Evolutionary conservation across 2,888 invertebrate species (phyloP).

Genomic region (Antheraea assamensis): DNA sequence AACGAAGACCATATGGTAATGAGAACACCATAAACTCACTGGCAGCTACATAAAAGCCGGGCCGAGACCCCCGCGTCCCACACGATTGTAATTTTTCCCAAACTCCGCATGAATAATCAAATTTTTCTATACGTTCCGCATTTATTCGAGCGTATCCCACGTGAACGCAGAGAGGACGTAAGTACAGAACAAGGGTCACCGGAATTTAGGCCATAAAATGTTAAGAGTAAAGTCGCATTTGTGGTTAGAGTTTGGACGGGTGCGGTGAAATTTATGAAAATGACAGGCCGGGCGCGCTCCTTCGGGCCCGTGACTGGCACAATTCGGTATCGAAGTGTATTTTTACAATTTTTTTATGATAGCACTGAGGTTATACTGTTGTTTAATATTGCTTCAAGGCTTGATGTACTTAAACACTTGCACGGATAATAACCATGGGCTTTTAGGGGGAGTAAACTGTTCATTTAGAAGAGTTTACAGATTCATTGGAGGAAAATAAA

Average conservation of each 20-base stretch:
- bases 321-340: conserved; percentile 73
- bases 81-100: conserved; percentile 70
- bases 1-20: conserved; percentile 13
- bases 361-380: conserved; percentile 15
- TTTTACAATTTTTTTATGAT: conserved; percentile 35
- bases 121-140: conserved; percentile 79
- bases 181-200: conserved; percentile 44
- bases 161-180: conserved; percentile 37
- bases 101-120: conserved; percentile 80
- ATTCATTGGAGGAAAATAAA: not conserved
- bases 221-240: conserved; percentile 56
- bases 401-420: conserved; percentile 26
- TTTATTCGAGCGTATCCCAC: conserved; percentile 60
- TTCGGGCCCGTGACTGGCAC: conserved; percentile 77
- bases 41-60: conserved; percentile 12
- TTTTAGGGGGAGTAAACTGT: conserved; percentile 13
- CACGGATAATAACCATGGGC: conserved; percentile 21
- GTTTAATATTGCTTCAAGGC: conserved; percentile 23
- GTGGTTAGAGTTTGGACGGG: conserved; percentile 47
- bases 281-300: conserved; percentile 53
- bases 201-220: conserved; percentile 58
- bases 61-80: conserved; percentile 22
- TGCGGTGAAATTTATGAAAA: conserved; percentile 76
- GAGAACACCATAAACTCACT: conserved; percentile 14
- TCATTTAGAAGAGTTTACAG: not conserved